These are phyloP conservation scores for Minunthozetes semirufus DNA, from an alignment of 2,888 invertebrate genomes.

Conservation along the genomic window DNA sequence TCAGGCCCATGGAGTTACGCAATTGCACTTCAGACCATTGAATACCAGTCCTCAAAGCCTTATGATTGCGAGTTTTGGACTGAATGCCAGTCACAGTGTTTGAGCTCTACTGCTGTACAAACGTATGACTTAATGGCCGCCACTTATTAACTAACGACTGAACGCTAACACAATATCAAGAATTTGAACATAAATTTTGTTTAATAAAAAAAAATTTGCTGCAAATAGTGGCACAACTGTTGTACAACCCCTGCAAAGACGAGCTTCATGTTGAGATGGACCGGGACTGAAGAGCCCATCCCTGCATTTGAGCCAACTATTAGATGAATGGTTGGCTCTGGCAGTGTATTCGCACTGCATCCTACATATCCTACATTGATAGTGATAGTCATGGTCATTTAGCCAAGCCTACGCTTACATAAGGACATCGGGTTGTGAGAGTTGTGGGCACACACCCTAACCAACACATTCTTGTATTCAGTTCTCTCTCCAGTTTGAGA, in stretches of 20 bases:
- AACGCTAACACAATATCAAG: conserved; percentile 12
- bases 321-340: neutral
- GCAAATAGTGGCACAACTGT: neutral
- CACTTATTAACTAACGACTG: conserved; percentile 10
- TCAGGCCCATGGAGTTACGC: neutral
- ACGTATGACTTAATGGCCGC: conserved; percentile 11
- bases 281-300: conserved; percentile 21
- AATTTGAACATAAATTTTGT: conserved; percentile 6
- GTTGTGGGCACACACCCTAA: conserved; percentile 27
- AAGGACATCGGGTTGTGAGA: conserved; percentile 15
- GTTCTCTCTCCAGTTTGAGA: neutral
- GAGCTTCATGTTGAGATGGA: conserved; percentile 22
- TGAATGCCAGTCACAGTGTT: neutral
- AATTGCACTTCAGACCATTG: neutral
- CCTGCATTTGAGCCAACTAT: conserved; percentile 15
- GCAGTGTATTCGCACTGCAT: conserved; percentile 9
- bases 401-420: conserved; percentile 32
- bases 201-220: conserved; percentile 13
- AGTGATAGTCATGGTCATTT: conserved; percentile 31
- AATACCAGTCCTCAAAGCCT: too few relatives aligned
- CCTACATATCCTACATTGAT: conserved; percentile 15
- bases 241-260: conserved; percentile 16
- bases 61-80: neutral
- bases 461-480: neutral
- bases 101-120: neutral